Percentiles rank a stretch among this genome's conserved stretches.
Evolutionary conservation across 2,888 invertebrate genomes (phyloP).

Genomic region (Drosophila peninsularis): DNA sequence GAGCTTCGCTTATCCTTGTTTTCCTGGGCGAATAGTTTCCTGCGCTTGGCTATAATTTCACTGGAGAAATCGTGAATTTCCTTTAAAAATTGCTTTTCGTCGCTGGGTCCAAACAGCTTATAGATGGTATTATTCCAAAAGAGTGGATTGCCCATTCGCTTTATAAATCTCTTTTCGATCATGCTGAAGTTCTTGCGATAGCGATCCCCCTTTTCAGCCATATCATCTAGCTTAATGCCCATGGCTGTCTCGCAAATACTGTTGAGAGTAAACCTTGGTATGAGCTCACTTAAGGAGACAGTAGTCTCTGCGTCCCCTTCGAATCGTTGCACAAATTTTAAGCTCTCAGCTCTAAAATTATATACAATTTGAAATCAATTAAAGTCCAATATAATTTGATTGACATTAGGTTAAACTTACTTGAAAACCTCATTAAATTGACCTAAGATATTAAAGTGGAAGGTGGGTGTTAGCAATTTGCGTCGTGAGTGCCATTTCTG

Average conservation of each 20-base stretch:
- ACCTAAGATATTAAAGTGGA: slow-evolving; percentile 80
- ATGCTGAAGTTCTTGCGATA: slow-evolving; percentile 70
- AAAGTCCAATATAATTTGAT: neutral
- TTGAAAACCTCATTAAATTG: slow-evolving; percentile 80
- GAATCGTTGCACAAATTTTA: slow-evolving; percentile 69
- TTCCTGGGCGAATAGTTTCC: slow-evolving; percentile 53
- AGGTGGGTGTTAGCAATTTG: slow-evolving; percentile 81
- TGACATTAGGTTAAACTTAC: slow-evolving; percentile 40
- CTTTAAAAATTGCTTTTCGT: slow-evolving; percentile 50
- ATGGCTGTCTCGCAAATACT: slow-evolving; percentile 80
- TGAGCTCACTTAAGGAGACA: slow-evolving; percentile 66
- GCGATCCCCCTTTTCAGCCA: slow-evolving; percentile 69
- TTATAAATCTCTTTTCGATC: slow-evolving; percentile 70
- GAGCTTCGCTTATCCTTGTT: slow-evolving; percentile 11
- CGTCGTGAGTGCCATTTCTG: slow-evolving; percentile 80
- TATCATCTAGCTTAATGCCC: slow-evolving; percentile 77
- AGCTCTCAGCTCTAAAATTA: slow-evolving; percentile 2
- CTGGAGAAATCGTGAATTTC: slow-evolving; percentile 77
- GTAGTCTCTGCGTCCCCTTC: slow-evolving; percentile 31
- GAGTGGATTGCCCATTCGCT: slow-evolving; percentile 70
- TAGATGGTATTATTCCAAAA: slow-evolving; percentile 55
- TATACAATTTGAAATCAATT: neutral
- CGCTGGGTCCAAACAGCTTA: slow-evolving; percentile 51
- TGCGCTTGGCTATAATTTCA: slow-evolving; percentile 76
- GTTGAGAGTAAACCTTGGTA: slow-evolving; percentile 80